Base-by-base conservation (phyloP, 2,113 vertebrate species). In the Eolophus roseicapilla region DNA sequence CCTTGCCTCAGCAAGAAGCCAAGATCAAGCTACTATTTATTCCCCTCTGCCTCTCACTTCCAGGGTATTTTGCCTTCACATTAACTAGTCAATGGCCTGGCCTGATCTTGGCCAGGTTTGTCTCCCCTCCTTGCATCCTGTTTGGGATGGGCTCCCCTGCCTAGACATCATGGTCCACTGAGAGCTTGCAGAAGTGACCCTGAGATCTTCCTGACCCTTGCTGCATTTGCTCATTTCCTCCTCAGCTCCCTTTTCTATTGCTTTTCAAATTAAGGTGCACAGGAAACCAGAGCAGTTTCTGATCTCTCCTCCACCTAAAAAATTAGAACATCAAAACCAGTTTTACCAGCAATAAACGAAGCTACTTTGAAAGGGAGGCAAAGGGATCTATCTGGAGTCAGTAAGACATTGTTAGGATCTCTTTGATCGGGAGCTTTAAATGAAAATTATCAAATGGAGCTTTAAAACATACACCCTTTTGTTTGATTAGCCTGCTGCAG, bases 391-490 rank as follows among this genome's bases (percentile, higher is more conserved):
- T 96, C 88, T 75, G 95, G 96, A 97, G 96, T 95, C 96, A 94
- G 88, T 57, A 59, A 97, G 97, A 96, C 89, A 89, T 97, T 93
- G 97, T 96, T 94, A 95, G 97, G 95, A 97, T 97, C 97, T 97
- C 98, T 99, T 98, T 98, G 98, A 99, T 98, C 97, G 97, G 92
- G 89, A 96, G 98, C 98, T 98, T 98, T 98, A 98, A 99, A 99
- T 98, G 98, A 97, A 98, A 98, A 98, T 98, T 98, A 98, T 98
- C 98, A 98, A 99, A 99, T 98, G 97, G 96, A 86, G 97, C 92
- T 98, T 98, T 98, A 97, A 98, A 98, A 97, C 98, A 97, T 91
- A 97, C 97, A 95, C 98, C 95, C 98, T 98, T 98, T 98, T 99
- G 98, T 99, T 98, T 99, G 98, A 99, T 99, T 98, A 98, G 98